A percentile compares a stretch with the other conserved stretches of the same genome.
Conservation (phyloP, 2,888 invertebrate genomes). For the Pseudeuparius sepicola region DNA sequence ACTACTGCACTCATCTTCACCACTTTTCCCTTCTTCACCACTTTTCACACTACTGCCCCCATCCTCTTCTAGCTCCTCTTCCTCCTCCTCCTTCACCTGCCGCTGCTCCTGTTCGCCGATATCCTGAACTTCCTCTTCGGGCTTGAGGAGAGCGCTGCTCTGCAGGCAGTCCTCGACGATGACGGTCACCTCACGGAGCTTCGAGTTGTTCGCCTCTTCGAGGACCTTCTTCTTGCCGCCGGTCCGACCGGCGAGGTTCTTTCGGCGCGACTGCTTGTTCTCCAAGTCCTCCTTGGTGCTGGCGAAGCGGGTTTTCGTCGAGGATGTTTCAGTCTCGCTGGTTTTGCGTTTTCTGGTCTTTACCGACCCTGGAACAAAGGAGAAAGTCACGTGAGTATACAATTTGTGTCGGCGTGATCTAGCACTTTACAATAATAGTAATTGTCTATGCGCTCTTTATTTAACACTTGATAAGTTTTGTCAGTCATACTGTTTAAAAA, state of each 20-base stretch:
- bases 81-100: not conserved
- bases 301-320: constrained; percentile 26
- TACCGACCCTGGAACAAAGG: constrained; percentile 22
- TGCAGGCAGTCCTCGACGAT: constrained; percentile 39
- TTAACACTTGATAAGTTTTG: too few relatives aligned
- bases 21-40: constrained; percentile 2
- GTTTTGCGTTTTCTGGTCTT: constrained; percentile 33
- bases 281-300: constrained; percentile 37
- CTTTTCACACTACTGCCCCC: constrained; percentile 2
- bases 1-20: constrained; percentile 3
- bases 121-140: not conserved
- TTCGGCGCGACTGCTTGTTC: constrained; percentile 32
- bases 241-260: constrained; percentile 31
- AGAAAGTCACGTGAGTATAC: too few relatives aligned
- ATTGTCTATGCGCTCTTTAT: too few relatives aligned
- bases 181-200: constrained; percentile 38
- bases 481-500: too few relatives aligned
- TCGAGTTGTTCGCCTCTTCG: constrained; percentile 39
- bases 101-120: not conserved
- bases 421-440: too few relatives aligned
- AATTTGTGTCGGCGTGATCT: too few relatives aligned
- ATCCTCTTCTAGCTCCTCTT: not conserved
- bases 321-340: constrained; percentile 32
- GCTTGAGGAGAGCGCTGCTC: constrained; percentile 4
- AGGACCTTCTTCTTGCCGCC: constrained; percentile 37